Base-by-base conservation (phyloP, 2,797 vertebrate genomes). In the Sebastes hubbsi region DNA sequence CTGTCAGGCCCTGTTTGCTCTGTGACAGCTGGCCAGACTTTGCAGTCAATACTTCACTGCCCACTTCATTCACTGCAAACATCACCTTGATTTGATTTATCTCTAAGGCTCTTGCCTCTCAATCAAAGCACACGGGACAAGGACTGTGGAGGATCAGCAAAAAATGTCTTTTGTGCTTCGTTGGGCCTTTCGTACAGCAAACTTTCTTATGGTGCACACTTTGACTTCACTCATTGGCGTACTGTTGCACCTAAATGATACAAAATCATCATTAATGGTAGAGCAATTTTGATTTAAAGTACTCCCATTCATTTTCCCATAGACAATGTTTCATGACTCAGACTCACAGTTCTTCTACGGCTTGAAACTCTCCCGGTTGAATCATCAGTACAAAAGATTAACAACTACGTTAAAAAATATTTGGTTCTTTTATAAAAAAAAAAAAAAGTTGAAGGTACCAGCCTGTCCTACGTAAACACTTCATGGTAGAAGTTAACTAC, bases 31-130 rank as follows among this genome's bases (percentile, higher is more conserved):
- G 63, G 76, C 80, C 72, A 58, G 75, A 78, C 59, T 65, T 84
- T 72, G 77, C 78, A 81, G 83, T 90, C 87, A 86, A 87, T 89
- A 87, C 75, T 77, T 88, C 68, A 71, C 80, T 83, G 65, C 70
- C 81, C 82, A 71, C 77, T 92, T 91, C 71, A 89, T 87, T 91
- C 78, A 85, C 66, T 61, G 64, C 72, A 80, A 77, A 81, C 61
- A 67, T 85, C 83, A 83, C 81, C 68, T 84, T 85, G 74, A 87
- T 89, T 92, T 80, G 64, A 88, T 85, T 78, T 85, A 80, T 46
- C 16, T 3, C 66, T 12, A 14, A 67, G 69, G 63, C 32, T 56
- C 67, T 70, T 72, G 38, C 84, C 79, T 77, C 16, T 65, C 56
- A 82, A 56, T 75, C 56, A 55, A 81, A 74, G 46, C 32, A 59